These are phyloP conservation scores for Bagarius yarrelli DNA, from an alignment of 2,113 vertebrate genomes.

Conservation along the genomic window DNA sequence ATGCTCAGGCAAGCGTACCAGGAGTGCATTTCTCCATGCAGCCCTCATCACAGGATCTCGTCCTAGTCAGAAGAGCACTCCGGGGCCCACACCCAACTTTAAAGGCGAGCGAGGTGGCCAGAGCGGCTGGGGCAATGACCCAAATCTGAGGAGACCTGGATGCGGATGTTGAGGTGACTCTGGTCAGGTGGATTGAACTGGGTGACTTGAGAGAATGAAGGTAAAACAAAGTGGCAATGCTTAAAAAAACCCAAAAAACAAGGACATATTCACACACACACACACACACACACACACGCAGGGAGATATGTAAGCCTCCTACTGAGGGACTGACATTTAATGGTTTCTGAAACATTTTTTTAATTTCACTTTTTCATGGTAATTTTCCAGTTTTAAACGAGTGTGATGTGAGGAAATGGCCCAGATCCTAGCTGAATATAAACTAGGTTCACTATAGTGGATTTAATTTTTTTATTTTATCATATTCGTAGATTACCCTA, in stretches of 20 bases:
- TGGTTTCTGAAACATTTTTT: conserved; percentile 8
- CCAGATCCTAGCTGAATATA: neutral
- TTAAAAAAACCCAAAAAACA: conserved; percentile 14
- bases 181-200: conserved; percentile 65
- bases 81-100: conserved; percentile 49
- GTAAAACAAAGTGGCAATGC: conserved; percentile 41
- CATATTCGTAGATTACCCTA: neutral
- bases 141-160: conserved; percentile 66
- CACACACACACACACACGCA: neutral
- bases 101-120: conserved; percentile 53
- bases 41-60: conserved; percentile 63
- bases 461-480: neutral
- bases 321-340: conserved; percentile 29
- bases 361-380: conserved; percentile 8
- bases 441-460: neutral
- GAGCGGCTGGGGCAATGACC: conserved; percentile 64
- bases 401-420: neutral
- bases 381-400: neutral
- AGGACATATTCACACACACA: conserved; percentile 32
- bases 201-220: conserved; percentile 26
- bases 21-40: conserved; percentile 58
- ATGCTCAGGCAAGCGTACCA: conserved; percentile 65
- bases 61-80: conserved; percentile 55
- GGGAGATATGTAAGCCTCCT: neutral
- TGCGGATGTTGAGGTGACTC: conserved; percentile 63